Base-by-base conservation (phyloP, 2,113 vertebrate genomes). In the Oostethus manadensis region DNA sequence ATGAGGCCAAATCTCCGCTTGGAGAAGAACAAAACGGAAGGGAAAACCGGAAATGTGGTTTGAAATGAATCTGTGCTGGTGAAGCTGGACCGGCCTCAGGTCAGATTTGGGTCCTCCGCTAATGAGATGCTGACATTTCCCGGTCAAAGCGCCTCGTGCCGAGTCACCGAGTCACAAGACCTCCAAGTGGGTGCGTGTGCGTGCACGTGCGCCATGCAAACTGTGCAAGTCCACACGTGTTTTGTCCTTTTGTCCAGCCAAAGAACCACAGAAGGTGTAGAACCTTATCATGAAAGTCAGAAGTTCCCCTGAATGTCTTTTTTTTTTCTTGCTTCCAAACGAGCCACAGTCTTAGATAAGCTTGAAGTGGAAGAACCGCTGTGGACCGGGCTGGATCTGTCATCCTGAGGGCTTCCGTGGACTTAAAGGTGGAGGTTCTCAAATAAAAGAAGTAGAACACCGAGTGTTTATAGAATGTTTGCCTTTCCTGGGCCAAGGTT, bases 261-360 rank as follows among this genome's bases (percentile, higher is more conserved):
- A 42, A 14, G 38, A 42, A 42, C 38, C 38, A 42, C 38, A 42
- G 38, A 42, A 42, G 13, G 3, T 1, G 50, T 51, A 23, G 15
- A 4, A 14, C 48, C 9, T 50, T 1, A 7, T 8, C 7, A 23
- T 42, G 11, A 11, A 16, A 40, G 53, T 55, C 40, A 3, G 14
- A 17, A 29, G 50, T 82, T 60, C 49, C 68, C 65, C 55, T 62
- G 56, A 71, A 76, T 80, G 77, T 74, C 71, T 59, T 71, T 79
- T n/a, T n/a, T n/a, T 76, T 75, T 80, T 71, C 69, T 53, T 83
- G 77, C 79, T 84, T 79, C 65, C 84, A 78, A 62, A 68, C 69
- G 3, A 84, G 71, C 56, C 73, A 76, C 83, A 84, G 81, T 83
- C 81, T 82, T 60, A 79, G 78, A 80, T 79, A 79, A 77, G 66